These are phyloP conservation scores for Calvadosia cruxmelitensis DNA, from an alignment of 30 jellyfish, hydroid and myxozoan species.

Conservation along the genomic window DNA sequence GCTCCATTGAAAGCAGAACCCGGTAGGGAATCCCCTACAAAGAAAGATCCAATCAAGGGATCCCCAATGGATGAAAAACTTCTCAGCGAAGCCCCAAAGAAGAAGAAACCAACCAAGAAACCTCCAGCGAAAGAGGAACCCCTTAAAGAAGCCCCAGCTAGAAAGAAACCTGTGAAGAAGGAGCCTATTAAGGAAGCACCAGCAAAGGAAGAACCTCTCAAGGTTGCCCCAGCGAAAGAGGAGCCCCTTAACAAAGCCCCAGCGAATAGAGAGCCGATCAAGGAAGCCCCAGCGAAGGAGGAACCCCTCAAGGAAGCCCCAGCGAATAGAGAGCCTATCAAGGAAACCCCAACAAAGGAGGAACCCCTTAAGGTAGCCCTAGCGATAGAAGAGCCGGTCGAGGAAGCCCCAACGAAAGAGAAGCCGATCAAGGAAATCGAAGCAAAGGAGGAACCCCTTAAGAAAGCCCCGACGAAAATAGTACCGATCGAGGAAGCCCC, in stretches of 20 bases:
- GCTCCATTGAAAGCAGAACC: neutral
- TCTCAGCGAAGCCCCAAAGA: neutral
- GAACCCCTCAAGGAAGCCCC: neutral
- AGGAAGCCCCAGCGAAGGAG: too few relatives aligned
- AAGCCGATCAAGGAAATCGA: neutral
- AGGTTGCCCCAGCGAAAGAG: neutral
- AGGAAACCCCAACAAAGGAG: neutral
- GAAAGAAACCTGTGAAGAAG: too few relatives aligned
- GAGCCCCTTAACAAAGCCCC: too few relatives aligned
- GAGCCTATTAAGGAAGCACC: too few relatives aligned
- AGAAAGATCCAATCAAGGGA: neutral
- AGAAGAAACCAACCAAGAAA: too few relatives aligned
- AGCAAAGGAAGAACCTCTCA: neutral
- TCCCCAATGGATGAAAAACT: neutral
- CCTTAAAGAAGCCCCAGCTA: too few relatives aligned
- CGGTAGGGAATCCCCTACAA: too few relatives aligned
- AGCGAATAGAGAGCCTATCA: neutral
- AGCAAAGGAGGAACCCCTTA: neutral
- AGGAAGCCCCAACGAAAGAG: neutral
- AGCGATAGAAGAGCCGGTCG: slow-evolving; percentile 1
- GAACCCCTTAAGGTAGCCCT: slow-evolving; percentile 1
- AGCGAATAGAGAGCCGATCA: too few relatives aligned
- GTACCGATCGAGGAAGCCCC: neutral
- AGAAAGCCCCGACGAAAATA: neutral
- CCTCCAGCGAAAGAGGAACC: too few relatives aligned